phyloP scores from a whole-genome alignment of 2,797 vertebrate genomes.

The Sternotherus odoratus region DNA sequence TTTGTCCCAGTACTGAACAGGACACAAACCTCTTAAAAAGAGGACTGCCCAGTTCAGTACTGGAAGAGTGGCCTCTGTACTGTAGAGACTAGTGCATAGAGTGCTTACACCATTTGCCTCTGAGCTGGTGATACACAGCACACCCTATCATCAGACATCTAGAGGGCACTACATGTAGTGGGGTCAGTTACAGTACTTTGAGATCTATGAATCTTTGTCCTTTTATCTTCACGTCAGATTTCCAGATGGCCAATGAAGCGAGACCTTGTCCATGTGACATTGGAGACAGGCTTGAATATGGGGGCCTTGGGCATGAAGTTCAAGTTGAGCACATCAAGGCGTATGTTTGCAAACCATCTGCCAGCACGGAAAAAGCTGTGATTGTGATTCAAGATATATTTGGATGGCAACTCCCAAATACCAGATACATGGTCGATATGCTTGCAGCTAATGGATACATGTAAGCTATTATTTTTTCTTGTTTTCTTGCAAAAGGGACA shows the following conservation, averaged over 20 bases:
- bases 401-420: constrained; percentile 93
- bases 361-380: constrained; percentile 84
- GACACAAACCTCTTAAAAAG: not conserved
- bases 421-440: constrained; percentile 93
- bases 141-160: not conserved
- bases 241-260: constrained; percentile 90
- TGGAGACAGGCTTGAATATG: constrained; percentile 89
- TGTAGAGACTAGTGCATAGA: not conserved
- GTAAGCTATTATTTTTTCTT: constrained; percentile 62
- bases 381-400: constrained; percentile 94
- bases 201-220: not conserved
- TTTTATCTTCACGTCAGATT: constrained; percentile 22
- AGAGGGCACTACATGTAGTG: not conserved
- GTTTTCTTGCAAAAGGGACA: not conserved
- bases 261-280: constrained; percentile 90
- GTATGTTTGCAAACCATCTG: constrained; percentile 85
- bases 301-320: constrained; percentile 86
- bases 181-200: not conserved
- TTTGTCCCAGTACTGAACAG: not conserved
- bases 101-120: not conserved
- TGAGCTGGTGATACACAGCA: not conserved
- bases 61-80: not conserved
- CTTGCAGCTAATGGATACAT: constrained; percentile 89
- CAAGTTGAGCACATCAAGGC: constrained; percentile 88
- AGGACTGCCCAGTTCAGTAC: not conserved